Evolutionary conservation across 2,888 invertebrate species (phyloP), one percentile per base, ranked within the genome.

Genomic region (Aphodius sticticus): DNA sequence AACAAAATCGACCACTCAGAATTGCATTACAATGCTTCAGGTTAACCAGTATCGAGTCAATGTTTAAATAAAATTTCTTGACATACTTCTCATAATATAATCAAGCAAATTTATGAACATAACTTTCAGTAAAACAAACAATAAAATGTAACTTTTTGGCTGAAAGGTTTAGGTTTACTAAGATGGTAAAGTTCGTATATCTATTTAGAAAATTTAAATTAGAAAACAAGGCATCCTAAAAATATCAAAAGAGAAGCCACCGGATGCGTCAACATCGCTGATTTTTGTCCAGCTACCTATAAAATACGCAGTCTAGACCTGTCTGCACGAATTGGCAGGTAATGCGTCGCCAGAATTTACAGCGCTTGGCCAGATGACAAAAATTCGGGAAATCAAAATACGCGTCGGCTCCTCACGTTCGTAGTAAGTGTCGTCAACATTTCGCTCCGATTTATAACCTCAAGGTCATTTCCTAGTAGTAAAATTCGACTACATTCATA

Each of bases 321-420:
- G 53, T 53, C 53, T 53, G 53, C 53, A 12, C 53, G 53, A 53
- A 53, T 53, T 53, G 53, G 53, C 53, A 53, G 53, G 53, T 53
- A 53, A 9, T 7, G 53, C 53, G 12, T 5, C 53, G 53, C 3
- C 9, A 53, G 12, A 53, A 53, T 53, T 53, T 53, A 53, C 53
- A 53, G 9, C 53, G 53, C 4, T 53, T 53, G 53, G 53, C 53
- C 9, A 1, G 53, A 12, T 53, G 53, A 53, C 53, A 53, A 53
- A 53, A 53, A 53, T 53, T 53, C 53, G 53, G 53, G 53, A 53
- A 53, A 53, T 53, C 53, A 53, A 53, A 53, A 53, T 53, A 53
- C 53, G 53, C 53, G 53, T 53, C 53, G 53, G 1, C 26, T 26
- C 3, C 26, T 26, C 26, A 26, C 3, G 26, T 26, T 26, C 53